Evolutionary conservation across 23 tunicate genomes (phyloP).

Genomic region (Clavelina lepadiformis): DNA sequence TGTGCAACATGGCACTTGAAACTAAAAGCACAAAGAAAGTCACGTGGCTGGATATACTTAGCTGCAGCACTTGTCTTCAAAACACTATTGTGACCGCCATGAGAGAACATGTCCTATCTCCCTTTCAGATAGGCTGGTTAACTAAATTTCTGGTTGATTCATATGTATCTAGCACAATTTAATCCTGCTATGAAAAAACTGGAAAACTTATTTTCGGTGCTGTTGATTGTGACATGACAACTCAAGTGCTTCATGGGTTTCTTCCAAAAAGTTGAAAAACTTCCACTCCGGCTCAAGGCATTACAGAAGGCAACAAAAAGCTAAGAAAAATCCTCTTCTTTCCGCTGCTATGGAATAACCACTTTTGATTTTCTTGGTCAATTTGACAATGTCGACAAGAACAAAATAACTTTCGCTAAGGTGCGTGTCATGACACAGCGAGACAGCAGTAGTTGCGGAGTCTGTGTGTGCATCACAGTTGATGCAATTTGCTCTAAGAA

Average conservation of each 20-base stretch:
- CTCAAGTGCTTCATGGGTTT: not conserved
- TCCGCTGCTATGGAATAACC: not conserved
- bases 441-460: not conserved
- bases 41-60: too few relatives aligned
- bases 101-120: too few relatives aligned
- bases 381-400: not conserved
- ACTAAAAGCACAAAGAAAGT: too few relatives aligned
- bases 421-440: not conserved
- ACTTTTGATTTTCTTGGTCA: not conserved
- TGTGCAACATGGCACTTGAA: too few relatives aligned
- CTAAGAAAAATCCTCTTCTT: not conserved
- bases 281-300: not conserved
- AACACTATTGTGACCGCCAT: too few relatives aligned
- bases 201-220: not conserved
- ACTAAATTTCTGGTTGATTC: constrained; percentile 1
- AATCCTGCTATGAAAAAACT: not conserved
- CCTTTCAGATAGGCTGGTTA: too few relatives aligned
- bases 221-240: not conserved
- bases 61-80: too few relatives aligned
- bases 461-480: constrained; percentile 1
- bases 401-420: not conserved
- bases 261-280: not conserved
- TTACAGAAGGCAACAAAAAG: not conserved
- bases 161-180: not conserved
- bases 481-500: not conserved